Base-by-base conservation (phyloP, 2,797 vertebrate species). In the Chaunax sp. region DNA sequence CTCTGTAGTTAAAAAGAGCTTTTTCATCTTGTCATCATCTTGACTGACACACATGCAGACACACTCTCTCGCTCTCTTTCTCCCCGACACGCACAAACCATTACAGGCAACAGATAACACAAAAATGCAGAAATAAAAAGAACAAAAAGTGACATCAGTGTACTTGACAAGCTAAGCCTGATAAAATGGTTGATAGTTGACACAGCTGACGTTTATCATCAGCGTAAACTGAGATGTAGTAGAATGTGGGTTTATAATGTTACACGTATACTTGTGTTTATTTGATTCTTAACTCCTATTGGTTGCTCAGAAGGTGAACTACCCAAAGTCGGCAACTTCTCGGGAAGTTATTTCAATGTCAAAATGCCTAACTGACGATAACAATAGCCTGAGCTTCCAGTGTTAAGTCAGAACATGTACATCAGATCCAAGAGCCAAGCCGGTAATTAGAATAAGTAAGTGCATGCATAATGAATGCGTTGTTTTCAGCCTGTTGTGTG, bases 381-480 rank as follows among this genome's bases (percentile, higher is more conserved):
- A 63, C 15, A 50, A 26, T 16, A 38, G 16, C 9, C 33, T 12
- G 35, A 23, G 50, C 40, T 23, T 57, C 6, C 45, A 64, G 46
- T 45, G 51, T 69, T 54, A 45, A 80, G 56, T 72, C 60, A 40
- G 13, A 78, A 58, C 57, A 65, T 58, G 59, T 72, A 67, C 59
- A 62, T 72, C 68, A 71, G 58, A 74, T 71, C 54, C 26, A 3
- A 71, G 58, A 52, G 50, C 70, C 40, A 68, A 81, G 35, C 51
- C 60, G 50, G 54, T 69, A 71, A 71, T 78, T 78, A 65, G 1
- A 75, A 58, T 67, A 63, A 69, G 26, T 52, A 23, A 61, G 55
- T 58, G 35, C 23, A 53, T 72, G 69, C 49, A 76, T 82, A 69
- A 75, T 66, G 64, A 62, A 75, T 63, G 52, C 30, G 72, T n/a